Percentiles rank a stretch among this genome's conserved stretches.
Evolutionary conservation across 2,797 vertebrate species (phyloP).

Genomic region (Botia kubotai): DNA sequence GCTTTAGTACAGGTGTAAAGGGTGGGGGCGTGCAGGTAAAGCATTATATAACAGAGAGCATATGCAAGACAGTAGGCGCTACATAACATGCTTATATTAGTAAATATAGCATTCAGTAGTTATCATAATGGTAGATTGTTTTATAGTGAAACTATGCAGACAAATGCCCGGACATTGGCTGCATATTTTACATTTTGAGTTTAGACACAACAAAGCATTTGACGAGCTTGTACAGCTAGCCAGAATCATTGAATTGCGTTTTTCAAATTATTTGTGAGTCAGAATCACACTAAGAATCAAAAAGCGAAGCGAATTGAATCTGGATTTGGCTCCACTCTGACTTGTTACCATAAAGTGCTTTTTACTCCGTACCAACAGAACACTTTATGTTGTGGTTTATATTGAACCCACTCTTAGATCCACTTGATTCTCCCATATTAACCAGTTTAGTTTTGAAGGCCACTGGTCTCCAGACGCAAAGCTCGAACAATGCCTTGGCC

Average conservation of each 20-base stretch:
- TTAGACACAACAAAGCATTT: background rate
- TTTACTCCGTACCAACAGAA: background rate
- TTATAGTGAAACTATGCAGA: slow-evolving; percentile 30
- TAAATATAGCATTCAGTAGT: slow-evolving; percentile 40
- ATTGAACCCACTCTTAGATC: slow-evolving; percentile 7
- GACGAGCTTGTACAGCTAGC: background rate
- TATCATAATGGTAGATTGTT: background rate
- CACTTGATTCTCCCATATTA: slow-evolving; percentile 1
- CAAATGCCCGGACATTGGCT: background rate
- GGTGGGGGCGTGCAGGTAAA: slow-evolving; percentile 15
- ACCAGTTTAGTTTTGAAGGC: background rate
- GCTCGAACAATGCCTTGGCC: background rate
- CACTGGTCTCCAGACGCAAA: background rate
- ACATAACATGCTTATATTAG: slow-evolving; percentile 39
- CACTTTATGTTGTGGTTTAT: slow-evolving; percentile 8
- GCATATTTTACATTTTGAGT: slow-evolving; percentile 23
- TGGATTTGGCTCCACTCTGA: background rate
- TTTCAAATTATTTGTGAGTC: background rate
- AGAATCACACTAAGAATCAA: background rate
- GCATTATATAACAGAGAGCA: slow-evolving; percentile 42
- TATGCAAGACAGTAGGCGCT: slow-evolving; percentile 44
- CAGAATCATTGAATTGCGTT: background rate
- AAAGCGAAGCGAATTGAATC: background rate
- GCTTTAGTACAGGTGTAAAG: slow-evolving; percentile 55
- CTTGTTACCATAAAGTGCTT: background rate